Conservation (phyloP, 2,888 invertebrate species). For the Noctua fimbriata region DNA sequence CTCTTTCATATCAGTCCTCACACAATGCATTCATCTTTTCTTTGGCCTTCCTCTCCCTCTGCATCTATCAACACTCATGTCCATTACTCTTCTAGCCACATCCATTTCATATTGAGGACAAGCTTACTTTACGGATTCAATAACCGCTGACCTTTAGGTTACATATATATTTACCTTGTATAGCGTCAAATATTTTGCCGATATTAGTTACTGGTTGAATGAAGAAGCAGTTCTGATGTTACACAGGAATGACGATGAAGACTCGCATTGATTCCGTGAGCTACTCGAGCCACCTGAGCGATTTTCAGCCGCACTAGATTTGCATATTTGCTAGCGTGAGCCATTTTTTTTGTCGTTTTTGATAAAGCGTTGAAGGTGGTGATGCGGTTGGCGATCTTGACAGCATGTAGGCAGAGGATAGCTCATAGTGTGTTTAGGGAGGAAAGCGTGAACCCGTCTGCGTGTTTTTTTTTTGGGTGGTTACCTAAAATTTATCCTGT, state of each 20-base stretch:
- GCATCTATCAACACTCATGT: no score
- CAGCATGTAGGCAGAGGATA: background rate
- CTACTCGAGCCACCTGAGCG: slow-evolving; percentile 17
- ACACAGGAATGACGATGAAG: slow-evolving; percentile 24
- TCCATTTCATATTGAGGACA: no score
- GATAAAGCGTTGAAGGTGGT: slow-evolving; percentile 16
- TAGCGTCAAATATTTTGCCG: background rate
- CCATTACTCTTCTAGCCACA: no score
- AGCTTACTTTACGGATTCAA: background rate
- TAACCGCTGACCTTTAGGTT: background rate
- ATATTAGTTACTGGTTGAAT: slow-evolving; percentile 22
- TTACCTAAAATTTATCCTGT: background rate
- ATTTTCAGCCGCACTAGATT: slow-evolving; percentile 44
- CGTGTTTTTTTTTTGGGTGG: no score
- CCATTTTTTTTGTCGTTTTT: slow-evolving; percentile 15
- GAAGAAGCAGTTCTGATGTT: slow-evolving; percentile 20
- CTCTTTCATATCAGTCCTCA: no score
- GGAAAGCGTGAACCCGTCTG: background rate
- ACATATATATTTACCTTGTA: background rate
- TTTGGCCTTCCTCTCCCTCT: no score
- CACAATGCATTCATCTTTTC: no score
- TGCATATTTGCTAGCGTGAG: slow-evolving; percentile 42
- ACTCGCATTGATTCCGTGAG: slow-evolving; percentile 17
- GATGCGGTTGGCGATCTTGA: background rate
- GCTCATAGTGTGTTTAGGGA: background rate